Evolutionary conservation across 2,888 invertebrate species (phyloP).

Genomic region (Pinctada fucata): DNA sequence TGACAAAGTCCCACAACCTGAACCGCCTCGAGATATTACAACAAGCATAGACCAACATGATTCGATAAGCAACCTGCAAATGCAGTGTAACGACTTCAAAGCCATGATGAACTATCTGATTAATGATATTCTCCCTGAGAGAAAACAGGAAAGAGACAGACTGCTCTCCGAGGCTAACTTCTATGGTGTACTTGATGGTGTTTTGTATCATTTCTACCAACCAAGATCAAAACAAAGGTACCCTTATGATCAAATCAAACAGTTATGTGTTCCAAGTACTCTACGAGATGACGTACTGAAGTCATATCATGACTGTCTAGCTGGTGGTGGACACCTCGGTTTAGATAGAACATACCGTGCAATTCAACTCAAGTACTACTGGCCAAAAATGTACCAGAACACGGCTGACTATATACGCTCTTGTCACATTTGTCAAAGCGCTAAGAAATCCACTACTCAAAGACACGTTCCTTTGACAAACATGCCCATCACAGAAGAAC

Average conservation of each 20-base stretch:
- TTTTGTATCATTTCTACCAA: background rate
- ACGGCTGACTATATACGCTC: constrained; percentile 30
- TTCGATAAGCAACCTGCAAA: too few relatives aligned
- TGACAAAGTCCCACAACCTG: too few relatives aligned
- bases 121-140: background rate
- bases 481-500: constrained; percentile 32
- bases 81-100: background rate
- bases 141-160: background rate
- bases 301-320: constrained; percentile 35
- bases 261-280: constrained; percentile 13
- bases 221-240: background rate
- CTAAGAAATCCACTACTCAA: constrained; percentile 15
- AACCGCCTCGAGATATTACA: too few relatives aligned
- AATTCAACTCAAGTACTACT: constrained; percentile 41
- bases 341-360: constrained; percentile 29
- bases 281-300: constrained; percentile 20
- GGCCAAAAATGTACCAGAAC: constrained; percentile 45
- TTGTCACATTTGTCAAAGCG: constrained; percentile 25
- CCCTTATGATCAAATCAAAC: background rate
- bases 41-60: too few relatives aligned
- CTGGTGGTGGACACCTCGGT: constrained; percentile 28
- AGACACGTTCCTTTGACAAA: constrained; percentile 26
- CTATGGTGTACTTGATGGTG: background rate
- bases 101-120: background rate
- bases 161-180: background rate